These are phyloP conservation scores for Hydraecia micacea DNA, from an alignment of 2,888 invertebrate genomes.

Conservation along the genomic window DNA sequence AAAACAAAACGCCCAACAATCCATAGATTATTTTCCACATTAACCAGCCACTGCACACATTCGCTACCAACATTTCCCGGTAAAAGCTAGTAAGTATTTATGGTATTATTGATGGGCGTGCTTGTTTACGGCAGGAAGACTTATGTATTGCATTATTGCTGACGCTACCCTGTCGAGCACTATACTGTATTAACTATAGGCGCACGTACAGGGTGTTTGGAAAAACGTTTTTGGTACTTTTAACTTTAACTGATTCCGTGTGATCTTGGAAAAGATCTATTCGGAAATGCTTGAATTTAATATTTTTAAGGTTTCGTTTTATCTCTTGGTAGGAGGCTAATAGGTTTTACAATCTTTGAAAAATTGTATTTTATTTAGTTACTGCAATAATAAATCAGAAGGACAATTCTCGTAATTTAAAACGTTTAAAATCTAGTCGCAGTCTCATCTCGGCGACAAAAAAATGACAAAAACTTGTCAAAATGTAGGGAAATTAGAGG, in stretches of 20 bases:
- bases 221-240: not conserved
- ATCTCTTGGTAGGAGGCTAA: not conserved
- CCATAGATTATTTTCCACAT: not conserved
- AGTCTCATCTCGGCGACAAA: too few relatives aligned
- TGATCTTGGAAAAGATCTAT: not conserved
- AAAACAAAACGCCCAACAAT: not conserved
- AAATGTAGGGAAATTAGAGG: too few relatives aligned
- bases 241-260: not conserved
- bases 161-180: conserved; percentile 57
- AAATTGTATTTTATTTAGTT: not conserved
- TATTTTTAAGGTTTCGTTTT: not conserved
- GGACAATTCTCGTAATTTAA: too few relatives aligned
- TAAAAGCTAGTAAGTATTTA: conserved; percentile 49
- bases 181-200: conserved; percentile 56
- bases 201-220: conserved; percentile 46
- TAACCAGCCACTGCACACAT: conserved; percentile 15
- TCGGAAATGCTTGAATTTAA: not conserved
- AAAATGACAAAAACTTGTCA: too few relatives aligned
- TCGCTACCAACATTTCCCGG: conserved; percentile 13
- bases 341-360: not conserved
- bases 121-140: conserved; percentile 62
- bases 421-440: too few relatives aligned
- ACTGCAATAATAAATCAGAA: too few relatives aligned
- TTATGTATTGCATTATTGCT: conserved; percentile 68
- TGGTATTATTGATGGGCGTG: conserved; percentile 60